Conservation (phyloP, 2,113 vertebrate genomes). For the Dicrurus megarhynchus region DNA sequence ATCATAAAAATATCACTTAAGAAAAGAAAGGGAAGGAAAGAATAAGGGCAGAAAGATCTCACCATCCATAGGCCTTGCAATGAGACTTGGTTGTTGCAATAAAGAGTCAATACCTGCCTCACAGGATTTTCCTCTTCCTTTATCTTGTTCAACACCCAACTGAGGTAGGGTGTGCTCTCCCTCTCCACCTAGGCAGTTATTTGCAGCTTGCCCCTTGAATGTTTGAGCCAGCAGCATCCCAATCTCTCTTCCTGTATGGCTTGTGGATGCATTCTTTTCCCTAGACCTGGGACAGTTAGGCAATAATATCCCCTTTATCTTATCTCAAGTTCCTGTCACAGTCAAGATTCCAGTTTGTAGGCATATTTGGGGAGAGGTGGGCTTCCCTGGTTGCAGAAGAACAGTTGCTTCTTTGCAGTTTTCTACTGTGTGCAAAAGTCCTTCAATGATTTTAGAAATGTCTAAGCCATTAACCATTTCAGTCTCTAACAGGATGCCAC, state of each 20-base stretch:
- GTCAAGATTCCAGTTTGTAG: not conserved
- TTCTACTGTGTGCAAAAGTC: not conserved
- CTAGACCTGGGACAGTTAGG: not conserved
- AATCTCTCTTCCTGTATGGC: not conserved
- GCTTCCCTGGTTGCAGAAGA: not conserved
- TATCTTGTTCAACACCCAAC: not conserved
- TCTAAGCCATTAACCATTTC: not conserved
- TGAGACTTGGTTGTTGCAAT: not conserved
- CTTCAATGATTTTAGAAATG: not conserved
- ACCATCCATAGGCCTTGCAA: not conserved
- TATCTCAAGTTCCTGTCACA: not conserved
- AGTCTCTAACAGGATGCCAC: not conserved
- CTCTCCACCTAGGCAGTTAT: not conserved
- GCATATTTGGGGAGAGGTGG: not conserved
- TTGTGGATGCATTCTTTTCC: not conserved
- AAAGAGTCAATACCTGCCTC: not conserved
- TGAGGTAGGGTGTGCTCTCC: not conserved
- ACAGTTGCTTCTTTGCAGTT: not conserved
- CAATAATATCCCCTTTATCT: not conserved
- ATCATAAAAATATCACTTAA: not conserved
- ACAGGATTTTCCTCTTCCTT: not conserved
- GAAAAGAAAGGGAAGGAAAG: not conserved
- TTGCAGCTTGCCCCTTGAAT: not conserved
- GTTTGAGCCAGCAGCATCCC: not conserved
- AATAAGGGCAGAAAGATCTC: not conserved